These are phyloP conservation scores for Agonopterix subpropinquella DNA, from an alignment of 2,888 invertebrate genomes.

Conservation along the genomic window DNA sequence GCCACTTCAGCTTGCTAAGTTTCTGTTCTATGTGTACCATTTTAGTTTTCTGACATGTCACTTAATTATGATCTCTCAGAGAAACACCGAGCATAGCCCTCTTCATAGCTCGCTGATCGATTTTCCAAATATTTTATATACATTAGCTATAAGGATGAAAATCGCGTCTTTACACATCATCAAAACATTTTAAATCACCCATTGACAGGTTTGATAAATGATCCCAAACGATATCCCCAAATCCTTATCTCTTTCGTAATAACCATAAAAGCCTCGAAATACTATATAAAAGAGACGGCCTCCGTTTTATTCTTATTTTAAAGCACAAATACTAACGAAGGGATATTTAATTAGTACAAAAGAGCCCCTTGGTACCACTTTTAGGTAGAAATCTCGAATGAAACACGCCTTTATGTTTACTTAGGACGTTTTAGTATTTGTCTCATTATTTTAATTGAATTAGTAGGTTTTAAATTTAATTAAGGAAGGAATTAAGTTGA, in stretches of 20 bases:
- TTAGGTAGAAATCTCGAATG: conserved; percentile 18
- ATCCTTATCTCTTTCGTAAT: background rate
- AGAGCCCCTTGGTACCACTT: conserved; percentile 18
- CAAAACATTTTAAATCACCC: background rate
- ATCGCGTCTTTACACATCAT: background rate
- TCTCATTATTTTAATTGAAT: background rate
- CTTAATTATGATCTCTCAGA: no score
- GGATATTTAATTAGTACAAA: conserved; percentile 27
- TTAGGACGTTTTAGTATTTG: conserved; percentile 18
- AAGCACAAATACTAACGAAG: conserved; percentile 14
- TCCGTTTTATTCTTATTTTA: no score
- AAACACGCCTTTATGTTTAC: conserved; percentile 18
- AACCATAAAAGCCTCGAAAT: background rate
- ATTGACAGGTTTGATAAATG: background rate
- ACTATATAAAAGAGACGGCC: no score
- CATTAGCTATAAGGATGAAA: no score
- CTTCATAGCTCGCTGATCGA: no score
- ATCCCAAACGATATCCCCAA: background rate
- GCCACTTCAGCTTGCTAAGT: no score
- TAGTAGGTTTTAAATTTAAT: background rate
- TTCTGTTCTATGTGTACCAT: no score
- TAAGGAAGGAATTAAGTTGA: no score
- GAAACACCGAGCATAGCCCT: no score
- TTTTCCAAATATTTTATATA: no score
- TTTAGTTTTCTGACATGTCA: no score